Conservation (phyloP, 1,140 invertebrate species). For the Seison nebaliae region DNA sequence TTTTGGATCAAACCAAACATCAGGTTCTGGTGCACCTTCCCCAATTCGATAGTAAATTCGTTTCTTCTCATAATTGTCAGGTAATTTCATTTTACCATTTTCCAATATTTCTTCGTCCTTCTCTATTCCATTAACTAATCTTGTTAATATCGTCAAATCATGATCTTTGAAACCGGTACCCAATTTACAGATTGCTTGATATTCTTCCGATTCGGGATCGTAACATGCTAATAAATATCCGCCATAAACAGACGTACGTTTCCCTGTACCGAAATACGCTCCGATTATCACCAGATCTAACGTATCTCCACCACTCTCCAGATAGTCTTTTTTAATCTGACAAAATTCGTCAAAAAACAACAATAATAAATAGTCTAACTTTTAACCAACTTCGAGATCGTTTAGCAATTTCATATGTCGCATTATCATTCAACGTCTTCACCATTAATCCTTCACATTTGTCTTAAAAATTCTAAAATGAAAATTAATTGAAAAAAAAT, state of each 20-base stretch:
- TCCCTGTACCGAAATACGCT: conserved; percentile 70
- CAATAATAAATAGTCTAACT: not conserved
- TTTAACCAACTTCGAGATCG: conserved; percentile 87
- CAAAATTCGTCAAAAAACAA: conserved; percentile 6
- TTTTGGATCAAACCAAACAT: conserved; percentile 74
- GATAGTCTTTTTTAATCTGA: conserved; percentile 75
- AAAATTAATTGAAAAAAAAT: no score
- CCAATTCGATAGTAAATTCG: conserved; percentile 54
- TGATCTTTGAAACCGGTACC: conserved; percentile 92
- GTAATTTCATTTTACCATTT: conserved; percentile 37
- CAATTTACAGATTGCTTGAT: conserved; percentile 67
- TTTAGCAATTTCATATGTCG: conserved; percentile 90
- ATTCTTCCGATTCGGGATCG: conserved; percentile 67
- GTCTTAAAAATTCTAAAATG: conserved; percentile 17
- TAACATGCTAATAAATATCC: conserved; percentile 91
- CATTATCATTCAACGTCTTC: conserved; percentile 66
- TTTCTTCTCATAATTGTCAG: no score
- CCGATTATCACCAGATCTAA: conserved; percentile 77
- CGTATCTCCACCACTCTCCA: conserved; percentile 74
- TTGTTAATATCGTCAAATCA: conserved; percentile 45
- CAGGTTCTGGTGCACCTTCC: conserved; percentile 42
- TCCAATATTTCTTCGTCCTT: conserved; percentile 2
- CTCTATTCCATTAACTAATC: conserved; percentile 36
- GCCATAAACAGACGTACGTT: conserved; percentile 69
- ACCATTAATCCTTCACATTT: conserved; percentile 96